A percentile compares a stretch with the other conserved stretches of the same genome.
These are phyloP conservation scores for Myrmecophaga tridactyla DNA, from an alignment of 2,113 vertebrate genomes.

Conservation along the genomic window DNA sequence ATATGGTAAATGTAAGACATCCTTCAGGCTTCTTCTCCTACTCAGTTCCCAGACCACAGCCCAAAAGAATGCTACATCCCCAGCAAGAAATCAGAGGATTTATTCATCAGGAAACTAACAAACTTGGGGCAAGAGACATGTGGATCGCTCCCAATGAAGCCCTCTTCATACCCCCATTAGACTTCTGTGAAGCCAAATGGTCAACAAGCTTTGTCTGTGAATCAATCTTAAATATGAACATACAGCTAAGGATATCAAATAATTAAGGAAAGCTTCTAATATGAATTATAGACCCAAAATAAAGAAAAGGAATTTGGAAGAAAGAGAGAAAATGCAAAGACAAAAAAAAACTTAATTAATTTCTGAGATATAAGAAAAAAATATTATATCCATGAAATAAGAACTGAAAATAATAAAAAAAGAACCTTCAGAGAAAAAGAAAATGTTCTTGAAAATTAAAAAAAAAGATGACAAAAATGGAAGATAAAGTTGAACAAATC, in stretches of 20 bases:
- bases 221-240: background rate
- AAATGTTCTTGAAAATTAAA: background rate
- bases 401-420: background rate
- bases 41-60: background rate
- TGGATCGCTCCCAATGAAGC: background rate
- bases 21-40: background rate
- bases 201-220: background rate
- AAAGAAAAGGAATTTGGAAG: background rate
- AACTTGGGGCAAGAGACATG: background rate
- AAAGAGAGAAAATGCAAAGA: background rate
- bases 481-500: background rate
- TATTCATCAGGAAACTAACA: background rate
- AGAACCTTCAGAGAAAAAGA: background rate
- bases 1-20: background rate
- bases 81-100: background rate
- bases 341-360: background rate
- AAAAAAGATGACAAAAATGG: background rate
- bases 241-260: background rate
- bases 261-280: background rate
- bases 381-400: background rate
- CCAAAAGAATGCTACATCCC: background rate
- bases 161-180: background rate
- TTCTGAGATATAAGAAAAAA: background rate
- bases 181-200: background rate
- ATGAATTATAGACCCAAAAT: background rate